A percentile compares a stretch with the other conserved stretches of the same genome.
phyloP scores from a whole-genome alignment of 1,140 invertebrate genomes.

The Acyrthosiphon pisum region DNA sequence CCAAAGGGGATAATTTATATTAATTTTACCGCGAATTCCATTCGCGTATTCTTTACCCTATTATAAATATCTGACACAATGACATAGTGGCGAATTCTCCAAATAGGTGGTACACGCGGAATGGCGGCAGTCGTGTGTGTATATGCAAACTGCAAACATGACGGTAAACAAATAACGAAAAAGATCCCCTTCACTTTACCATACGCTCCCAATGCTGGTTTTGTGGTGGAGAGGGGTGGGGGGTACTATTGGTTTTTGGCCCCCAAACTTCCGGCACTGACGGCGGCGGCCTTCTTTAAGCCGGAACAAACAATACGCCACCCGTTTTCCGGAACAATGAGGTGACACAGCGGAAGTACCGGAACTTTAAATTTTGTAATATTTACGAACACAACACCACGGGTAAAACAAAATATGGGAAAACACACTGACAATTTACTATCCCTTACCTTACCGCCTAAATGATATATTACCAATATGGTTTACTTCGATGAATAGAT shows the following conservation, averaged over 20 bases:
- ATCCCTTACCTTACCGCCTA: background rate
- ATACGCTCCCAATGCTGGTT: background rate
- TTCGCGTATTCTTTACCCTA: background rate
- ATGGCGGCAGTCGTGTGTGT: background rate
- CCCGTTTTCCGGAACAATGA: slow-evolving; percentile 37
- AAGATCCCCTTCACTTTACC: background rate
- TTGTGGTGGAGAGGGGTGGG: background rate
- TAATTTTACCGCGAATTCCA: background rate
- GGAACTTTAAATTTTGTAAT: slow-evolving; percentile 46
- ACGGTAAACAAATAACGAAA: background rate
- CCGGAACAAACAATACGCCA: slow-evolving; percentile 54
- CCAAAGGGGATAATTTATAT: background rate
- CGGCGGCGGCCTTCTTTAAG: slow-evolving; percentile 18
- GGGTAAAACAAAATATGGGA: background rate
- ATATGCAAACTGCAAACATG: background rate
- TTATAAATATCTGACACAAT: background rate
- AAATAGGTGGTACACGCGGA: background rate
- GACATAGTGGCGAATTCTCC: background rate
- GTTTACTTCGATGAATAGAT: background rate
- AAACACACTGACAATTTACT: background rate
- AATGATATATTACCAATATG: background rate
- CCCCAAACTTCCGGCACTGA: slow-evolving; percentile 28
- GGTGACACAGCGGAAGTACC: slow-evolving; percentile 22
- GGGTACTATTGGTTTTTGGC: slow-evolving; percentile 47
- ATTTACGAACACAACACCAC: background rate